Evolutionary conservation across 2,797 vertebrate species (phyloP).

Genomic region (Sphenopsis melanotis): DNA sequence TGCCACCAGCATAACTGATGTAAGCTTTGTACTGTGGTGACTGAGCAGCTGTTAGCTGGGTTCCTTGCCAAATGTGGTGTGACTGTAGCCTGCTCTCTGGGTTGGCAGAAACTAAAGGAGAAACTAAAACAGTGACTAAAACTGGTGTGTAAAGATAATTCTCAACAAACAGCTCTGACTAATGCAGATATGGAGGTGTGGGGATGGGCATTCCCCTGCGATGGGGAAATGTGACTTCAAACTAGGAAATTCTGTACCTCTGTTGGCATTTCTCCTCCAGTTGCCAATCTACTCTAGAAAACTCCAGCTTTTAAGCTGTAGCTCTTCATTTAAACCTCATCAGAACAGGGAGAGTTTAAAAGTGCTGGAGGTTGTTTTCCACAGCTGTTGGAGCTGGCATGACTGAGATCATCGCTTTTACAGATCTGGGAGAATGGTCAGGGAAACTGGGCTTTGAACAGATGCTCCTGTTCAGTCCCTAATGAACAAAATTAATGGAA

Average conservation of each 20-base stretch:
- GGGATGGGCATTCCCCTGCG: background rate
- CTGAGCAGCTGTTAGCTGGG: background rate
- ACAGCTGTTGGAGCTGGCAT: accelerated
- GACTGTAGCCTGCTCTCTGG: background rate
- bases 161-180: background rate
- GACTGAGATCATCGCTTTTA: background rate
- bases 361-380: background rate
- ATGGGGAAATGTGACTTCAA: background rate
- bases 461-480: background rate
- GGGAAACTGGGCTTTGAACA: background rate
- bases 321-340: background rate
- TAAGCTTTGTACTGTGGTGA: background rate
- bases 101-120: background rate
- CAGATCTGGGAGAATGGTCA: background rate
- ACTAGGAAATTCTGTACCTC: background rate
- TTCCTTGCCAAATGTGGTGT: background rate
- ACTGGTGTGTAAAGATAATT: background rate
- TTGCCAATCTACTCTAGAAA: background rate
- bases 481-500: background rate
- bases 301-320: background rate
- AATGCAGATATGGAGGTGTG: background rate
- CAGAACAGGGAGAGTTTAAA: background rate
- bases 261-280: background rate
- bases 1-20: accelerated
- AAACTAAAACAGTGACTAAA: background rate